Base-by-base conservation (phyloP, 2,113 vertebrate genomes). In the Rynchops niger region DNA sequence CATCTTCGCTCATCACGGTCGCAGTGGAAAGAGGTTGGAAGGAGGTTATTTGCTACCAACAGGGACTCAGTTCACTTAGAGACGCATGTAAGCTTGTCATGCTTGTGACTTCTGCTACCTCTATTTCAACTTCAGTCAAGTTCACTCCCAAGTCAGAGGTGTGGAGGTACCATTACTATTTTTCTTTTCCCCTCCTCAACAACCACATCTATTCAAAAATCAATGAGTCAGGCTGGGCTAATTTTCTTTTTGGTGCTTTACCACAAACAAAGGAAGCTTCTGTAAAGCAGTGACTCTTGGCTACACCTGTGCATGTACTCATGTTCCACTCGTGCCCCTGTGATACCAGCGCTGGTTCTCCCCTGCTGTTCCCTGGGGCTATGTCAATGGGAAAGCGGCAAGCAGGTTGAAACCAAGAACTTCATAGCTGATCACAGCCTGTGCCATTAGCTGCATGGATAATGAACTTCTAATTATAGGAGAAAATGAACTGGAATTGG, bases 401-500 rank as follows among this genome's bases (percentile, higher is more conserved):
- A 93, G 73, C 43, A 72, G 56, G 47, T 15, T 89, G 69, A 84
- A 95, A 87, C 21, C 49, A 71, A 66, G 86, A 81, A 88, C 90
- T 90, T 88, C 72, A 88, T 38, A 76, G 42, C 21, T 89, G 71
- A 82, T 70, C 59, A 56, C 88, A 93, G 82, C 58, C 88, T 62
- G 50, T 90, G 69, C 82, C 88, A 36, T 76, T 65, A 89, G 65
- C 78, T 91, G 83, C 8, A 13, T 69, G 66, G 81, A 49, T 85
- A 91, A 87, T 77, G 45, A 87, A 47, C 62, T 93, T 82, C 77
- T 69, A 82, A 76, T 93, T 82, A 72, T 36, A 93, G 45, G n/a
- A 83, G 80, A 94, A 94, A 83, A 90, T 58, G 3, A 94, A 70
- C 80, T 81, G 63, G 50, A 88, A 73, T 59, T 14, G 2, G 73